A percentile compares a stretch with the other conserved stretches of the same genome.
Conservation (phyloP, 2,113 vertebrate genomes). For the Meles meles region DNA sequence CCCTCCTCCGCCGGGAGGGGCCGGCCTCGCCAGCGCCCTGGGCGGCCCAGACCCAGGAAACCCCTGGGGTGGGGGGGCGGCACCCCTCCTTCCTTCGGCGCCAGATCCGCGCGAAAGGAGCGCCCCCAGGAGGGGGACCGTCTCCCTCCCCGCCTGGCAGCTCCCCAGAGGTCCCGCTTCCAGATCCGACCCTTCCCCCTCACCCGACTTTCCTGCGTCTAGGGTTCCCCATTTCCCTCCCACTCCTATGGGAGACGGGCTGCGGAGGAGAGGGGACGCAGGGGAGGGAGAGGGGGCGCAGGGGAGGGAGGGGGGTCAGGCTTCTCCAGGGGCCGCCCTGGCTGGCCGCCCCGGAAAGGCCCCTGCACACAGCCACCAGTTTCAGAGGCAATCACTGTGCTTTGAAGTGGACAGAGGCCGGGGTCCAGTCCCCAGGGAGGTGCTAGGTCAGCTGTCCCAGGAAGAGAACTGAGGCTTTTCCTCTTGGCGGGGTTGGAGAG, state of each 20-base stretch:
- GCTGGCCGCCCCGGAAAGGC: constrained; percentile 26
- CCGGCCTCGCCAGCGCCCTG: background rate
- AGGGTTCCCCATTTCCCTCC: background rate
- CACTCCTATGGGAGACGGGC: background rate
- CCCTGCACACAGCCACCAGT: background rate
- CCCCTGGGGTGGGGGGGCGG: background rate
- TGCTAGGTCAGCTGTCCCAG: background rate
- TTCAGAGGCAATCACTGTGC: background rate
- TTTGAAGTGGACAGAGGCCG: background rate
- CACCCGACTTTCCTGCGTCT: background rate
- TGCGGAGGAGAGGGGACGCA: background rate
- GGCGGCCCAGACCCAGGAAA: background rate
- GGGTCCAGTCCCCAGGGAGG: background rate
- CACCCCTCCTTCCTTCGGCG: constrained; percentile 4
- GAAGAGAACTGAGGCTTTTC: background rate
- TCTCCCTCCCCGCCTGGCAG: background rate
- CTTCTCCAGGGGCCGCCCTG: background rate
- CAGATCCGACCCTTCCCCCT: background rate
- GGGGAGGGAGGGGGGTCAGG: background rate
- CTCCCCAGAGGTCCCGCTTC: background rate
- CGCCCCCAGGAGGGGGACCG: constrained; percentile 68
- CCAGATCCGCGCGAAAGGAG: constrained; percentile 56
- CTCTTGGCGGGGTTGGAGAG: background rate
- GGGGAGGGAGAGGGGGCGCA: background rate
- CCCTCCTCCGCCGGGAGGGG: background rate